Percentiles rank a stretch among this genome's conserved stretches.
phyloP scores from a whole-genome alignment of 2,113 vertebrate species.

The Myodes glareolus region DNA sequence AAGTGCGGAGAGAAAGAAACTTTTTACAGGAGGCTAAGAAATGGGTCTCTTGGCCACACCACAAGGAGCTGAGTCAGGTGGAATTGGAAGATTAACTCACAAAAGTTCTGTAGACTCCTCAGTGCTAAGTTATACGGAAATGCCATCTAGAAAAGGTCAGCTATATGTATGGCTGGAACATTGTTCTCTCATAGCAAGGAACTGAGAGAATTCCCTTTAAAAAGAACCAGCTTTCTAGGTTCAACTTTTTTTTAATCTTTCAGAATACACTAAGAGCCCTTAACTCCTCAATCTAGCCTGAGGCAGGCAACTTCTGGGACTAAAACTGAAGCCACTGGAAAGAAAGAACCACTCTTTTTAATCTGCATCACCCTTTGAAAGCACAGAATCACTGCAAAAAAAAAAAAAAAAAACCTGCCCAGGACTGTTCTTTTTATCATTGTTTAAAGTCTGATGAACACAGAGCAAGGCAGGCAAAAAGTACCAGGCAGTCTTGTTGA shows the following conservation, averaged over 20 bases:
- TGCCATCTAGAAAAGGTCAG: not conserved
- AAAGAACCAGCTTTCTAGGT: not conserved
- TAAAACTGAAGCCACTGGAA: not conserved
- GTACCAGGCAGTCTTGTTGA: not conserved
- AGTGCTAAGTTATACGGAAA: slow-evolving; percentile 24
- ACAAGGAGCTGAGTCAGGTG: not conserved
- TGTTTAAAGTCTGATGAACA: not conserved
- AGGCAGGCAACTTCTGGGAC: not conserved
- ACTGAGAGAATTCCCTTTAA: not conserved
- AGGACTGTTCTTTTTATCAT: not conserved
- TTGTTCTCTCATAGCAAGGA: not conserved
- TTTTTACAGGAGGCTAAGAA: slow-evolving; percentile 64
- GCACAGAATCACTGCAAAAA: not conserved
- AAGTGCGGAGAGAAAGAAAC: slow-evolving; percentile 19
- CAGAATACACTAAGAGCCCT: not conserved
- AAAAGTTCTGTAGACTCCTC: not conserved
- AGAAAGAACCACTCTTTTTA: not conserved
- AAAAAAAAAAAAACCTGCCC: not conserved
- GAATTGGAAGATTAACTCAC: slow-evolving; percentile 11
- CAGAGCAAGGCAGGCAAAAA: not conserved
- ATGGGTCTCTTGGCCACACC: slow-evolving; percentile 21
- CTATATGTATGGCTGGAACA: not conserved
- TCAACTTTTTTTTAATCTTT: not conserved
- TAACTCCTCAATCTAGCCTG: not conserved
- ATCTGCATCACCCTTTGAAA: not conserved